phyloP scores from a whole-genome alignment of 2,888 invertebrate species.

The Blera fallax region DNA sequence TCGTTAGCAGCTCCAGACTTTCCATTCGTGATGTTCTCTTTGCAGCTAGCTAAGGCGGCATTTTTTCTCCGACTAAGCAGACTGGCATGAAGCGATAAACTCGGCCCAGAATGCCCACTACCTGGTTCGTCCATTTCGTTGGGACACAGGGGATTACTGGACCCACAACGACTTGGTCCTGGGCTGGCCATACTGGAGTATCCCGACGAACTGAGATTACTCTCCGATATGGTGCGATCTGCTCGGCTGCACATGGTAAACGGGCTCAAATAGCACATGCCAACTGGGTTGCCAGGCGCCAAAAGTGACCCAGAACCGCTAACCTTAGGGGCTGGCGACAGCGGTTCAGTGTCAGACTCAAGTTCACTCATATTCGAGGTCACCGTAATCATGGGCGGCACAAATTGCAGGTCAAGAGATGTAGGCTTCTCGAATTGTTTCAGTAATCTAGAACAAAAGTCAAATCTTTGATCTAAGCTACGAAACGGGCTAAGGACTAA shows the following conservation, averaged over 20 bases:
- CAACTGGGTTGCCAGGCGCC: conserved; percentile 80
- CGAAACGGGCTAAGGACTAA: conserved; percentile 6
- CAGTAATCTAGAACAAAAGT: conserved; percentile 82
- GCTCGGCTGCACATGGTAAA: conserved; percentile 88
- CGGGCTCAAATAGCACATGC: conserved; percentile 90
- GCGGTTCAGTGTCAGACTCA: conserved; percentile 88
- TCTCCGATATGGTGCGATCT: conserved; percentile 90
- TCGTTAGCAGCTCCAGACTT: conserved; percentile 73
- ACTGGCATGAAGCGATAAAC: conserved; percentile 76
- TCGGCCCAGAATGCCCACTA: conserved; percentile 80
- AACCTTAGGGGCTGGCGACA: conserved; percentile 85
- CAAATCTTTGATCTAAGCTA: conserved; percentile 44
- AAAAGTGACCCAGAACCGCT: conserved; percentile 81
- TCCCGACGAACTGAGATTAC: conserved; percentile 91
- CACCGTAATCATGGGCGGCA: conserved; percentile 88
- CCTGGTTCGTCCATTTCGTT: conserved; percentile 89
- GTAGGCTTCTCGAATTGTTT: conserved; percentile 86
- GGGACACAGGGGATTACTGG: conserved; percentile 90
- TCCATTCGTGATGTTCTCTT: conserved; percentile 82
- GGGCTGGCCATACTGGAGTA: conserved; percentile 94
- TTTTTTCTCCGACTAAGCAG: conserved; percentile 84
- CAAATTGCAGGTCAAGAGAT: conserved; percentile 85
- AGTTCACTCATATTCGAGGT: conserved; percentile 89
- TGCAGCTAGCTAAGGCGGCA: conserved; percentile 84
- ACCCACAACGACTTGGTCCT: conserved; percentile 91